These are phyloP conservation scores for Sisyra nigra DNA, from an alignment of 2,888 invertebrate genomes.

Conservation along the genomic window DNA sequence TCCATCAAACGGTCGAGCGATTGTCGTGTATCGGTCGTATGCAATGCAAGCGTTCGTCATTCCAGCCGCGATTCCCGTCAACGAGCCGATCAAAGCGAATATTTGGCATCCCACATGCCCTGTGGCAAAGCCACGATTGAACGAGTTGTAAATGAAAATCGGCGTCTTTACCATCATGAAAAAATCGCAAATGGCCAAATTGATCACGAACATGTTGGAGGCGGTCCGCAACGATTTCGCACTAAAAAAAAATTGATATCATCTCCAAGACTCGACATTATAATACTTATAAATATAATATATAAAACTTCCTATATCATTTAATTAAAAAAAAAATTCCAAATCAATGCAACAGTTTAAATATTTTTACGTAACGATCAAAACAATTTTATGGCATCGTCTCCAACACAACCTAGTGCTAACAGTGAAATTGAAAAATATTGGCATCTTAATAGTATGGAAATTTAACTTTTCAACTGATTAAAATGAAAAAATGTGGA, in stretches of 20 bases:
- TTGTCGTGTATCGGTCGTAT: slow-evolving; percentile 65
- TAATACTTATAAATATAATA: no score
- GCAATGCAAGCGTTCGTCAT: slow-evolving; percentile 76
- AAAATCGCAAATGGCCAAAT: slow-evolving; percentile 69
- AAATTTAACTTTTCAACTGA: neutral
- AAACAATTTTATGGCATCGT: neutral
- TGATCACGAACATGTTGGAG: slow-evolving; percentile 71
- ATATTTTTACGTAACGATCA: neutral
- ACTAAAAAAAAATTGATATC: slow-evolving; percentile 27
- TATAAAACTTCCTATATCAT: no score
- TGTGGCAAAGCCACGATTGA: slow-evolving; percentile 56
- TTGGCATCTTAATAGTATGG: no score
- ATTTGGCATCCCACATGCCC: slow-evolving; percentile 63
- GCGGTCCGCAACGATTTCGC: slow-evolving; percentile 59
- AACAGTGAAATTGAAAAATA: slow-evolving; percentile 6
- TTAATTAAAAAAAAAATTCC: neutral
- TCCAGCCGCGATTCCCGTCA: slow-evolving; percentile 63
- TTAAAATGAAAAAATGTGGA: neutral
- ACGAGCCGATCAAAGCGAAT: slow-evolving; percentile 57
- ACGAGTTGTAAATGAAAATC: slow-evolving; percentile 72
- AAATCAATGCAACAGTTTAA: neutral
- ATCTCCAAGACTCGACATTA: no score
- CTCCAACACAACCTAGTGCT: neutral
- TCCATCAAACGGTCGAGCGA: slow-evolving; percentile 69
- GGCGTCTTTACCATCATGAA: slow-evolving; percentile 79